Evolutionary conservation across 2,888 invertebrate genomes (phyloP).

Genomic region (Aethes cnicana): DNA sequence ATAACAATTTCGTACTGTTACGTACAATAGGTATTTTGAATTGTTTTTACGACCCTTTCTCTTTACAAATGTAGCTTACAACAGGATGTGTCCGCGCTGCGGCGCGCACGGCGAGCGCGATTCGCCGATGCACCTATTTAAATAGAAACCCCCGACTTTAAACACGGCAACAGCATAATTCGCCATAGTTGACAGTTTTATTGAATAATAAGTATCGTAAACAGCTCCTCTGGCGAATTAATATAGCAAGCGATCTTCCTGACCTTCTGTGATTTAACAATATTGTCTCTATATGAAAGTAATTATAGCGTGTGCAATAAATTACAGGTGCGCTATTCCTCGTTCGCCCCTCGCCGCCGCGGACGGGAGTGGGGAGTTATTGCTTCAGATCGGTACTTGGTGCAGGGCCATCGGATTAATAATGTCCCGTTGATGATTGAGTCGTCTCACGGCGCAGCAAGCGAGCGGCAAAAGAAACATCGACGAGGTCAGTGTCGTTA

Average conservation of each 20-base stretch:
- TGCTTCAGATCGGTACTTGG: conserved; percentile 22
- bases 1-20: no score
- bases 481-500: conserved; percentile 11
- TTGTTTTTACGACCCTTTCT: conserved; percentile 3
- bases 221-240: conserved; percentile 54
- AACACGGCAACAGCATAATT: conserved; percentile 45
- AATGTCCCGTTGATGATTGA: conserved; percentile 47
- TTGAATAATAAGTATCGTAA: conserved; percentile 65
- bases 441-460: conserved; percentile 35
- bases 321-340: conserved; percentile 42
- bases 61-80: conserved; percentile 1
- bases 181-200: conserved; percentile 56
- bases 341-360: conserved; percentile 25
- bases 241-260: conserved; percentile 38
- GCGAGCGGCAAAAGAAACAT: conserved; percentile 6
- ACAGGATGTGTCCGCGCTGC: no score
- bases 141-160: conserved; percentile 19
- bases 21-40: no score
- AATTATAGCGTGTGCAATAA: conserved; percentile 56
- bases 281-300: conserved; percentile 63
- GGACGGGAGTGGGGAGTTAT: conserved; percentile 8
- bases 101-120: not conserved
- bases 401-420: conserved; percentile 48
- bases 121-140: conserved; percentile 25
- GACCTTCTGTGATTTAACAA: conserved; percentile 61